Evolutionary conservation across 2,113 vertebrate genomes (phyloP).

Genomic region (Protobothrops mucrosquamatus): DNA sequence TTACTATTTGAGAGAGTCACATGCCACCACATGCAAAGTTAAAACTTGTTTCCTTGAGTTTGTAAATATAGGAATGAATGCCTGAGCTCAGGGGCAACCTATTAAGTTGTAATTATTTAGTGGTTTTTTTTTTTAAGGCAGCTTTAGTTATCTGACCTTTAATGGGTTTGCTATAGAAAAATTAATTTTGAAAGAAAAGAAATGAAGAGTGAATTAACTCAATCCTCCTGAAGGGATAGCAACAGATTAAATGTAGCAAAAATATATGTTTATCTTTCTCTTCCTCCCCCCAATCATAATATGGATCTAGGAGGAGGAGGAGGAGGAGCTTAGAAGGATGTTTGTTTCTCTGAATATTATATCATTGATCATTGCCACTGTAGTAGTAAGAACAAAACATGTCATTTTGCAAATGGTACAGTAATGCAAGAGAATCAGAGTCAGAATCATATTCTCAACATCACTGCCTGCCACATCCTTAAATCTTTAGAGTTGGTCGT

Average conservation of each 20-base stretch:
- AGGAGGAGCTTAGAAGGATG: background rate
- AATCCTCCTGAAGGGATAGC: background rate
- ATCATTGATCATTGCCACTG: background rate
- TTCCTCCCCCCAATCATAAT: background rate
- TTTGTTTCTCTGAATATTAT: background rate
- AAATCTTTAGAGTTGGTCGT: background rate
- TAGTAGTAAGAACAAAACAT: background rate
- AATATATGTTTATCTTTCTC: background rate
- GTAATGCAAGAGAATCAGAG: background rate
- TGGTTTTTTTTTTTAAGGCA: background rate
- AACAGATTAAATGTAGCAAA: background rate
- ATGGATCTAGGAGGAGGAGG: background rate
- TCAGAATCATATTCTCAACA: background rate
- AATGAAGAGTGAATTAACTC: background rate
- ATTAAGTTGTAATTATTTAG: background rate
- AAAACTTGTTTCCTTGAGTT: background rate
- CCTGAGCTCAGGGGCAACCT: background rate
- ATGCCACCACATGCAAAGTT: background rate
- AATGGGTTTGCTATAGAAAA: background rate
- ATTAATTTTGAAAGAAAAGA: background rate
- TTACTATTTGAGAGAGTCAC: background rate
- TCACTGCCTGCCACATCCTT: background rate
- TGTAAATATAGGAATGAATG: background rate
- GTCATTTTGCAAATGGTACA: background rate
- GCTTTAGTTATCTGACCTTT: background rate